Base-by-base conservation (phyloP, 2,888 invertebrate species). In the Apotomis betuletana region DNA sequence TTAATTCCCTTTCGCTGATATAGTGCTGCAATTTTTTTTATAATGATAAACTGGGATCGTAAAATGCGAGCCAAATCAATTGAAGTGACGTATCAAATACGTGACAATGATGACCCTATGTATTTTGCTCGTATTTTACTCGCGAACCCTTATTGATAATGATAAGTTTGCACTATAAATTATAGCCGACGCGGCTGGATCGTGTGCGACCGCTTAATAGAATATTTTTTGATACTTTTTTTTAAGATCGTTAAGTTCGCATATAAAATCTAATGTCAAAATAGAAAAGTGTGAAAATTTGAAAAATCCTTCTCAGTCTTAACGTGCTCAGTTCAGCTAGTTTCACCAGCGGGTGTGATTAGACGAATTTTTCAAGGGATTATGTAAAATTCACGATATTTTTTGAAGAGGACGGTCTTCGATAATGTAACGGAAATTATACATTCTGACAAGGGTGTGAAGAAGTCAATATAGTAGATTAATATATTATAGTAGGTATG, bases 231-330 rank as follows among this genome's bases (percentile, higher is more conserved):
- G n/a, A 60, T 41, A 12, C 9, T 10, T n/a, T 59, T 44, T 36
- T 49, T 9, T 41, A 15, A 12, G 15, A 54, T 62, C 72, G 79
- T 82, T 83, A 78, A 83, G 58, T 65, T 59, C 64, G 54, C 38
- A 67, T 76, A 85, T 83, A 83, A 80, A 85, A 76, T 85, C 84
- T 82, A 86, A 85, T 86, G 84, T 82, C 81, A 85, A 82, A 60
- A 84, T 90, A 90, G 87, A 92, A 90, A 90, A 90, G 83, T 89
- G 86, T 81, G 86, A 90, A 90, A 70, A 87, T 86, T 83, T 85
- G 86, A 80, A 86, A 85, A 88, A 86, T 86, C 81, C 83, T 83
- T 79, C 79, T 92, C 92, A 92, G 92, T 92, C 92, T 92, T 91
- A 85, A 83, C 80, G 84, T 86, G 87, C 83, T 81, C 84, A 83